These are phyloP conservation scores for Invenusta paracnida DNA, from an alignment of 2,888 invertebrate species.

Conservation along the genomic window DNA sequence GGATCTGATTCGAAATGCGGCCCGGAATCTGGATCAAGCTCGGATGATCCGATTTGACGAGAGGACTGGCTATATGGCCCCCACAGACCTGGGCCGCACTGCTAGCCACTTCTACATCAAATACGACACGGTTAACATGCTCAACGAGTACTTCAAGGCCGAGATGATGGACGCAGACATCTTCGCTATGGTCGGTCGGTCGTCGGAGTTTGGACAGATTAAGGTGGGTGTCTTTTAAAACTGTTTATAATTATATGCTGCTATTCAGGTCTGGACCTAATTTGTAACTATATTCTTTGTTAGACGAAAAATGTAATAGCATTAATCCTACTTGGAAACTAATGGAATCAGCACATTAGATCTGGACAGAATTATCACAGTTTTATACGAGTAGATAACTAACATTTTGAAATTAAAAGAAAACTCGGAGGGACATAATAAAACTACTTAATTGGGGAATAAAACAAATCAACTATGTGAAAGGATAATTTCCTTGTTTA, in stretches of 20 bases:
- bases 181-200: conserved; percentile 80
- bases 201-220: conserved; percentile 89
- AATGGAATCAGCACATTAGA: too few relatives aligned
- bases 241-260: not conserved
- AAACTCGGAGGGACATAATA: too few relatives aligned
- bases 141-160: conserved; percentile 73
- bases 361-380: too few relatives aligned
- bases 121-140: conserved; percentile 78
- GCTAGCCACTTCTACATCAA: conserved; percentile 97
- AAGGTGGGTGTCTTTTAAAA: conserved; percentile 71
- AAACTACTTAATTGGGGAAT: too few relatives aligned
- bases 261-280: too few relatives aligned
- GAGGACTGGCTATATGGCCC: conserved; percentile 66
- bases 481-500: too few relatives aligned
- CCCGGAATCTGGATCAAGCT: conserved; percentile 79
- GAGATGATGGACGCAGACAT: conserved; percentile 80
- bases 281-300: too few relatives aligned
- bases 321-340: too few relatives aligned
- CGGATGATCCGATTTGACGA: conserved; percentile 87
- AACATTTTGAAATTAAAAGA: too few relatives aligned
- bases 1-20: conserved; percentile 74
- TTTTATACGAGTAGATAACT: too few relatives aligned
- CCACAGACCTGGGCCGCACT: conserved; percentile 80
- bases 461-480: too few relatives aligned
- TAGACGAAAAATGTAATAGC: too few relatives aligned